phyloP scores from a whole-genome alignment of 2,113 vertebrate genomes.

The Sterrhoptilus dennistouni region DNA sequence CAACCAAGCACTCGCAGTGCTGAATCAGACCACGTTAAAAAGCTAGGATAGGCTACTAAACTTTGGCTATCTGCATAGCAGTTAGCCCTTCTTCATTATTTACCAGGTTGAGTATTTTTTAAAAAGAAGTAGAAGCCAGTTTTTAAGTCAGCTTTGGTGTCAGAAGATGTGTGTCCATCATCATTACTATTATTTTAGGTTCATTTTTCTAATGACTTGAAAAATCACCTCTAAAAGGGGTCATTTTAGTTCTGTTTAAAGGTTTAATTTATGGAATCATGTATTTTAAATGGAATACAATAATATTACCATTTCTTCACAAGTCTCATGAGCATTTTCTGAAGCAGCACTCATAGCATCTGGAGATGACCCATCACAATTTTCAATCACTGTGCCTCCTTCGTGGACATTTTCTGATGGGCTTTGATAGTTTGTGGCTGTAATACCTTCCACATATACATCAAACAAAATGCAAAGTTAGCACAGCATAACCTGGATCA shows the following conservation, averaged over 20 bases:
- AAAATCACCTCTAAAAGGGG: background rate
- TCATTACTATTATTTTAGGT: background rate
- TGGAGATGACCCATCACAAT: slow-evolving; percentile 84
- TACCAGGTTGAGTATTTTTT: background rate
- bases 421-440: slow-evolving; percentile 76
- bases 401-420: slow-evolving; percentile 75
- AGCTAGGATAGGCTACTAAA: background rate
- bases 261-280: background rate
- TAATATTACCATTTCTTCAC: slow-evolving; percentile 85
- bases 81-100: background rate
- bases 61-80: background rate
- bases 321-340: slow-evolving; percentile 86
- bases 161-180: background rate
- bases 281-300: background rate
- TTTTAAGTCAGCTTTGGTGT: background rate
- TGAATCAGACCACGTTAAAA: background rate
- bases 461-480: slow-evolving; percentile 33
- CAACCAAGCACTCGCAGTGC: background rate
- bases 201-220: background rate
- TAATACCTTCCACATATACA: slow-evolving; percentile 78
- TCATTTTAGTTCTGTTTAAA: background rate
- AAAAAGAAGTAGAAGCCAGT: background rate
- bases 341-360: slow-evolving; percentile 91
- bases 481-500: background rate
- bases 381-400: slow-evolving; percentile 70